phyloP scores from a whole-genome alignment of 2,113 vertebrate genomes.

The Menidia beryllina region DNA sequence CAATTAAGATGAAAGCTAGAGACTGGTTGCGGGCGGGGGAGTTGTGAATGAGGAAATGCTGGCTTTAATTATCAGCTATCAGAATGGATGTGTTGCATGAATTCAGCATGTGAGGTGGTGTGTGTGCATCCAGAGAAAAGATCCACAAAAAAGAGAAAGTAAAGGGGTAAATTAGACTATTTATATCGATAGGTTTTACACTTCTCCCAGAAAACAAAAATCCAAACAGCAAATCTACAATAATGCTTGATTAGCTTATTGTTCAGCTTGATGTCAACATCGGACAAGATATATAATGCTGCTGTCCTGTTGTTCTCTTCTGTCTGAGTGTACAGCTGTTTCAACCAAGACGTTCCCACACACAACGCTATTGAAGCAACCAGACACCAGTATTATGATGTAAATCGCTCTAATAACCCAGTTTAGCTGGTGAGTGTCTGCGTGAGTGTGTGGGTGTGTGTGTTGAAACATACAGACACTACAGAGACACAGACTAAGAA shows the following conservation, averaged over 20 bases:
- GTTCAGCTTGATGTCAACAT: slow-evolving; percentile 37
- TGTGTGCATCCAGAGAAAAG: slow-evolving; percentile 30
- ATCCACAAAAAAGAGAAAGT: slow-evolving; percentile 15
- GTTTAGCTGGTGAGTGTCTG: slow-evolving; percentile 74
- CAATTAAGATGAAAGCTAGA: slow-evolving; percentile 66
- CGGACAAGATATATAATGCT: slow-evolving; percentile 54
- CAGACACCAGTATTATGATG: slow-evolving; percentile 83
- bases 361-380: slow-evolving; percentile 77
- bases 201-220: slow-evolving; percentile 1
- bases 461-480: slow-evolving; percentile 31
- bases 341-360: slow-evolving; percentile 78
- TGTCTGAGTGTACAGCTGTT: slow-evolving; percentile 78
- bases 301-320: slow-evolving; percentile 49
- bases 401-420: slow-evolving; percentile 85
- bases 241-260: slow-evolving; percentile 22
- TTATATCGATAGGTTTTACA: slow-evolving; percentile 8
- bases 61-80: slow-evolving; percentile 64
- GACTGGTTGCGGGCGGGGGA: background rate
- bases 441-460: slow-evolving; percentile 35
- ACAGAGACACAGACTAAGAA: slow-evolving; percentile 17
- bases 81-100: slow-evolving; percentile 40
- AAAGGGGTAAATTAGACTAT: slow-evolving; percentile 30
- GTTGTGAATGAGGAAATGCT: slow-evolving; percentile 20
- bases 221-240: slow-evolving; percentile 26
- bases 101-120: slow-evolving; percentile 29